Evolutionary conservation across 2,888 invertebrate species (phyloP), one percentile per base, ranked within the genome.

Genomic region (Pachliopta kotzebuea): DNA sequence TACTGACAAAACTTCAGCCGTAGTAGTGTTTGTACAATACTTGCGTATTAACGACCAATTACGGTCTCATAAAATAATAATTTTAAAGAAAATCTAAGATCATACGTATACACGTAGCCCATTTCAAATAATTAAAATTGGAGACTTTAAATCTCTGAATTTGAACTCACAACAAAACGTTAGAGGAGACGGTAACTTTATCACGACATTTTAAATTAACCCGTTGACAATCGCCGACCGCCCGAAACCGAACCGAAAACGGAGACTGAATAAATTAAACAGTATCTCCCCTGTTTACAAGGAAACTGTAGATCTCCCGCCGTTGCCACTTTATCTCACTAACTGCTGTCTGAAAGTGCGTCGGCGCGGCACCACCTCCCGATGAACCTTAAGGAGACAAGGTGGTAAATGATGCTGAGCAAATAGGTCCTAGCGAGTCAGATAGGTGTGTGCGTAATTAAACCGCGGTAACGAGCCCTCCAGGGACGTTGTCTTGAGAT

Each of bases 391-490:
- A 77, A 71, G 70, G 71, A 76, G 78, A 76, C 75, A 76, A 76
- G 76, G 77, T 77, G 72, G 71, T 69, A 75, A 74, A 70, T 70
- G 65, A 64, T 67, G 66, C 70, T 68, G 70, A 72, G 77, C 80
- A 86, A 86, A 85, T 79, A 85, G 78, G 72, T 79, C 71, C 69
- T 76, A 74, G 81, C 87, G 86, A 80, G 78, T 74, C 74, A 83
- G 84, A 85, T 85, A 87, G 87, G 87, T 88, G 84, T 79, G 73
- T 75, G 75, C 74, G 78, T 88, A 87, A 88, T 90, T 88, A 88
- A 79, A 76, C 75, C 78, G 79, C 79, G 79, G 81, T 89, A 88
- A 89, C 84, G 77, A 87, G 83, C 73, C 81, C 89, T 85, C 81
- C 0, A 2, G 86, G 81, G 88, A 83, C 71, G 31, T 37, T 57